These are phyloP conservation scores for Enteromius mattozi DNA, from an alignment of 2,797 vertebrate species.

Conservation along the genomic window DNA sequence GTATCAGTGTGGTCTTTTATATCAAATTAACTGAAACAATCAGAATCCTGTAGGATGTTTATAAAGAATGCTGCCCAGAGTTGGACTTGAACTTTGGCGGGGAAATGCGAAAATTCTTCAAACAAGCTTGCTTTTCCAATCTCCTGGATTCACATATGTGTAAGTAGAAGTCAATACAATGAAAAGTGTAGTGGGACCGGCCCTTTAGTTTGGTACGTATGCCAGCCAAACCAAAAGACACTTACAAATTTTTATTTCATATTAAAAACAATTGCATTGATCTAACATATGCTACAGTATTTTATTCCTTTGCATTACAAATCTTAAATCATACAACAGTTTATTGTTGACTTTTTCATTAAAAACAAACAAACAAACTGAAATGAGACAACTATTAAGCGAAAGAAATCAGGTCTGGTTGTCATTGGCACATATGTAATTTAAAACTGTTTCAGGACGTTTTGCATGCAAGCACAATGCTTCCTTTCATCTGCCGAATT, in stretches of 20 bases:
- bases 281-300: background rate
- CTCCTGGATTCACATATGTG: background rate
- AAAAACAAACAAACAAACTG: background rate
- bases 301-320: background rate
- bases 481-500: constrained; percentile 45
- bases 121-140: background rate
- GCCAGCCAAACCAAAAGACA: background rate
- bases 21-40: background rate
- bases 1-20: background rate
- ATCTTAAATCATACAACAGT: background rate
- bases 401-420: background rate
- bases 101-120: background rate
- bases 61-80: background rate
- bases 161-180: background rate
- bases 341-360: background rate
- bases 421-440: constrained; percentile 22
- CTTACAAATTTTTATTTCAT: background rate
- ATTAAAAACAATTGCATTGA: background rate
- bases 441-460: constrained; percentile 21
- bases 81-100: background rate
- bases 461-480: constrained; percentile 7
- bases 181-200: background rate
- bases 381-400: constrained; percentile 2
- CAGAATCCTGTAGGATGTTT: background rate
- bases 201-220: background rate